Evolutionary conservation across 1,140 invertebrate genomes (phyloP), one percentile per base, ranked within the genome.

Genomic region (Diploscapter pachys): DNA sequence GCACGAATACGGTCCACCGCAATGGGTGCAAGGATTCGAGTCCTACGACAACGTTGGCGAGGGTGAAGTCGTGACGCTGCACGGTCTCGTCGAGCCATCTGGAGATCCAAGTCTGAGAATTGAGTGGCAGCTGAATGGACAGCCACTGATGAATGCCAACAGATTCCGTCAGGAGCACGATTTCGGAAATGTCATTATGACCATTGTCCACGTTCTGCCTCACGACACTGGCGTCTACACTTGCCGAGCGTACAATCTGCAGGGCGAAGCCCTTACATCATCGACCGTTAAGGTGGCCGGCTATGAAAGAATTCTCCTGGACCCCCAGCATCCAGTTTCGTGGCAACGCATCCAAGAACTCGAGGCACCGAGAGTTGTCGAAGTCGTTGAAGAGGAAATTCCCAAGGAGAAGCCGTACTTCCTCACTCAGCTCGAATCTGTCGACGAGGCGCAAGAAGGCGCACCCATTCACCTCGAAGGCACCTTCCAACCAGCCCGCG

Each of bases 211-310:
- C 82, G 90, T 92, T 0, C 92, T 92, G 51, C 90, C 92, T 11
- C 87, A 92, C 52, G 96, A 99, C 87, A 92, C 93, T 53, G 96
- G 96, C 57, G 93, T 92, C 9, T 98, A 99, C 85, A 96, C 93
- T 3, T 95, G 94, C 85, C 89, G 93, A 61, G 94, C 95, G n/a
- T 92, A 92, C 5, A 97, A 97, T 86, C 87, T 91, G 72, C 89
- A 93, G 80, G 95, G 95, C 71, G 92, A 95, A 89, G 93, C 93
- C 77, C 91, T 93, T 55, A 95, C 95, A 80, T 94, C 91, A 2
- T 94, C 93, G 86, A 92, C 91, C 78, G 91, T 98, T 82, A 92
- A 91, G 86, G 92, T 90, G 71, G 87, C 85, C 73, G 88, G 89
- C 4, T 79, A 80, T 57, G 79, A 80, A 56, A 62, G 64, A 53